Evolutionary conservation across 2,113 vertebrate genomes (phyloP).

Genomic region (Sorex fumeus): DNA sequence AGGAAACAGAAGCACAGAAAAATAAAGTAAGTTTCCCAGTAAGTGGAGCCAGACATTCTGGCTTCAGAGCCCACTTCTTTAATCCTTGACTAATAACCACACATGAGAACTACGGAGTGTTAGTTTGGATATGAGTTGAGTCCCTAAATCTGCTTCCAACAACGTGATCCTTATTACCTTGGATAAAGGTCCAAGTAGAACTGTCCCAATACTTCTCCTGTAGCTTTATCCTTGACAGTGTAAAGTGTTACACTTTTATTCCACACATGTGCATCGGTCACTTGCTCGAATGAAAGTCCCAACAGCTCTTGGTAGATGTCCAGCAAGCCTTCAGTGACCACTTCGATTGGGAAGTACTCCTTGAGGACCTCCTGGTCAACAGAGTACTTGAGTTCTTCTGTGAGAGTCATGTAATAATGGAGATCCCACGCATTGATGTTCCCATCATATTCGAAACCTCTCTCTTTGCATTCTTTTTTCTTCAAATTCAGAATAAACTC

Average conservation of each 20-base stretch:
- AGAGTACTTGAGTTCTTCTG: constrained; percentile 95
- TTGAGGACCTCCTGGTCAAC: constrained; percentile 96
- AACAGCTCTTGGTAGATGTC: constrained; percentile 95
- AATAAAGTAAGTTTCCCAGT: neutral
- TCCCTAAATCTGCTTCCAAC: neutral
- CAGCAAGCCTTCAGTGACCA: constrained; percentile 94
- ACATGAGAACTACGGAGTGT: neutral
- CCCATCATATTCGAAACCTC: constrained; percentile 90
- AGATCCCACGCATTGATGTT: constrained; percentile 97
- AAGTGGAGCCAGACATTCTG: constrained; percentile 15
- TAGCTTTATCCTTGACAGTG: constrained; percentile 90
- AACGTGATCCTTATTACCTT: constrained; percentile 88
- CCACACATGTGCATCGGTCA: constrained; percentile 92
- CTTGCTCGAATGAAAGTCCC: constrained; percentile 93
- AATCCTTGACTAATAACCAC: neutral
- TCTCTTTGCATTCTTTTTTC: constrained; percentile 93
- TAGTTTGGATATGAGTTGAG: neutral
- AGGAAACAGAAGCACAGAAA: constrained; percentile 38
- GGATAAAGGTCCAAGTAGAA: constrained; percentile 97
- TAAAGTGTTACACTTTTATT: constrained; percentile 93
- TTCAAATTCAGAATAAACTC: constrained; percentile 94
- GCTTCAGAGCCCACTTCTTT: constrained; percentile 29
- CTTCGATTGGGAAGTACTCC: constrained; percentile 95
- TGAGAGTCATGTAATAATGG: constrained; percentile 96
- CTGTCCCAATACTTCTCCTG: constrained; percentile 93